Conservation (phyloP, 2,888 invertebrate genomes). For the Epistrophe grossulariae region DNA sequence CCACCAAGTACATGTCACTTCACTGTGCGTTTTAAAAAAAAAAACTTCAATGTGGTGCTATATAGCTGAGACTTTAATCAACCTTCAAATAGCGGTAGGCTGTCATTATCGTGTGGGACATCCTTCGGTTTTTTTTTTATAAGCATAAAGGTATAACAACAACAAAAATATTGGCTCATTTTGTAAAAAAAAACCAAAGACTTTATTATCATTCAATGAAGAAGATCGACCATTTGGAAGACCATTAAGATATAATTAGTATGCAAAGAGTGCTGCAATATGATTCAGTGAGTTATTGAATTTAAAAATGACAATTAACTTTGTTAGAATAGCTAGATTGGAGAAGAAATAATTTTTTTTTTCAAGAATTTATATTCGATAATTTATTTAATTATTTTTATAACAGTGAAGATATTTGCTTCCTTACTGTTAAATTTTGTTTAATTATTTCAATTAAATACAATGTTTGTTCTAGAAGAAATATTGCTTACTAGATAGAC, state of each 20-base stretch:
- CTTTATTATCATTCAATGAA: constrained; percentile 7
- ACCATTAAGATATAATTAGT: constrained; percentile 19
- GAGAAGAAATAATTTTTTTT: not conserved
- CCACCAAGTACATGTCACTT: not conserved
- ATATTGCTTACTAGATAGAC: too few relatives aligned
- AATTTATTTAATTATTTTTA: not conserved
- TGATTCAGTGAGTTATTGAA: constrained; percentile 19
- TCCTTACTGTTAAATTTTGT: too few relatives aligned
- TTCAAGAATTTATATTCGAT: not conserved
- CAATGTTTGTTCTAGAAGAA: too few relatives aligned
- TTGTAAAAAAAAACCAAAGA: not conserved
- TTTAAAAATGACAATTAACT: constrained; percentile 5
- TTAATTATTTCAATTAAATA: too few relatives aligned
- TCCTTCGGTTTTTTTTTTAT: constrained; percentile 7
- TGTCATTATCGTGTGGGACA: constrained; percentile 2
- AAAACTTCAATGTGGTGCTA: not conserved
- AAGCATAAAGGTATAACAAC: not conserved
- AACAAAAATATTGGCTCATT: not conserved
- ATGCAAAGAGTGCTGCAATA: constrained; percentile 5
- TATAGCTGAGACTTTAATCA: not conserved
- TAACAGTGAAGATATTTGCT: too few relatives aligned
- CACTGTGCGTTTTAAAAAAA: not conserved
- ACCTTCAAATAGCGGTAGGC: constrained; percentile 35
- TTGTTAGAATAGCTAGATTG: constrained; percentile 14
- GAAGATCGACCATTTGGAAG: constrained; percentile 9